phyloP scores from a whole-genome alignment of 2,113 vertebrate species.

The Nerophis lumbriciformis region DNA sequence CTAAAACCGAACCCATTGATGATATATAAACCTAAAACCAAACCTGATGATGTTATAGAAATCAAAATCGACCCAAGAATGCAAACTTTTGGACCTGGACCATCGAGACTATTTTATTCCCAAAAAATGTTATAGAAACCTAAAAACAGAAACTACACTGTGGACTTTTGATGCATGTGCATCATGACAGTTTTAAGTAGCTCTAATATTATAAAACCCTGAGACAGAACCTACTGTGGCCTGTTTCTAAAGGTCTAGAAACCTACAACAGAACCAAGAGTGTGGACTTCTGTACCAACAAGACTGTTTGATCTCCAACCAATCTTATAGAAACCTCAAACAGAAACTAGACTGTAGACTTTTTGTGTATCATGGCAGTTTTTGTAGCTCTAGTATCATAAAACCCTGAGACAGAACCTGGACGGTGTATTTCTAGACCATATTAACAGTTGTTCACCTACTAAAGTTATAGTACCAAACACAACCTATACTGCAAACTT shows the following conservation, averaged over 20 bases:
- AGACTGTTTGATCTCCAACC: not conserved
- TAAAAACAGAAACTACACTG: not conserved
- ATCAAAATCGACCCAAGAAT: too few relatives aligned
- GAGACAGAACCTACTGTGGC: not conserved
- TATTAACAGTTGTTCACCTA: not conserved
- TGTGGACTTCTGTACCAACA: not conserved
- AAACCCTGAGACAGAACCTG: not conserved
- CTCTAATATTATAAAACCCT: not conserved
- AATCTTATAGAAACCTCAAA: not conserved
- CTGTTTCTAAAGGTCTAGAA: not conserved
- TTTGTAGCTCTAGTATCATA: not conserved
- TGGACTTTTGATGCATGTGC: not conserved
- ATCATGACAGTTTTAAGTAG: not conserved
- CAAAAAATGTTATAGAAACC: too few relatives aligned
- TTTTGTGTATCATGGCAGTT: too few relatives aligned
- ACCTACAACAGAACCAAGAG: not conserved
- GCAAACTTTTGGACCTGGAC: too few relatives aligned
- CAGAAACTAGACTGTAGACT: too few relatives aligned
- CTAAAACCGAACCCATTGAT: too few relatives aligned
- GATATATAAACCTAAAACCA: too few relatives aligned
- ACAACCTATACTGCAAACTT: not conserved
- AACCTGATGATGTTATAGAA: too few relatives aligned
- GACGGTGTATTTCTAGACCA: not conserved
- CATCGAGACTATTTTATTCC: too few relatives aligned
- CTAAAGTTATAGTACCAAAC: not conserved